Evolutionary conservation across 2,113 vertebrate species (phyloP).

Genomic region (Merops nubicus): DNA sequence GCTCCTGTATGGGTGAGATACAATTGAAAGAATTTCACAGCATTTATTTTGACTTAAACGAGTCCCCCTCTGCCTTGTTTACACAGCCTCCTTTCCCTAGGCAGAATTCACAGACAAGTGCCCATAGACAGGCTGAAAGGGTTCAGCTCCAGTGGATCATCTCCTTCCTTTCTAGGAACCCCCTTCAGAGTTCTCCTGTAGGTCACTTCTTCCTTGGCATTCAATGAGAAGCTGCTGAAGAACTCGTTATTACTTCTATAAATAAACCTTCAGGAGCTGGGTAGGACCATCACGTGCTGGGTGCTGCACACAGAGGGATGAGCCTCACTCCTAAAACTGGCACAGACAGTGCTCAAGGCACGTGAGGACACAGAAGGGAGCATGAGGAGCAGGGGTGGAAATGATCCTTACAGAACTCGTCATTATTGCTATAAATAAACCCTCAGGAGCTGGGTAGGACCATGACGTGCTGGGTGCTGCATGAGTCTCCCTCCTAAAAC

Average conservation of each 20-base stretch:
- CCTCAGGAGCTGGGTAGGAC: too few relatives aligned
- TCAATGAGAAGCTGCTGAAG: background rate
- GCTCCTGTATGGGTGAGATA: slow-evolving; percentile 21
- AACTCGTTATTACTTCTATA: background rate
- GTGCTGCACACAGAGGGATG: background rate
- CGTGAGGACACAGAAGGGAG: fast-evolving
- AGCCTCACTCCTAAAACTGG: background rate
- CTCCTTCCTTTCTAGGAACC: slow-evolving; percentile 2
- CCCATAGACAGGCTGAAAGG: background rate
- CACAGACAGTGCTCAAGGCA: fast-evolving
- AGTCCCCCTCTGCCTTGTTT: background rate
- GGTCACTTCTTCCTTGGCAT: background rate
- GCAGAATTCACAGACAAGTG: background rate
- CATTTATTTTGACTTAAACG: slow-evolving; percentile 42
- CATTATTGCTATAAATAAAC: too few relatives aligned
- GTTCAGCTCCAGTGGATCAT: background rate
- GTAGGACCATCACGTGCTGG: background rate
- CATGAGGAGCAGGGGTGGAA: background rate
- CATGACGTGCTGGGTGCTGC: too few relatives aligned
- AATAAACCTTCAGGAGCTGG: background rate
- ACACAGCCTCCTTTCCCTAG: background rate
- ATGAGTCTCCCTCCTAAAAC: background rate
- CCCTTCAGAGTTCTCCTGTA: background rate
- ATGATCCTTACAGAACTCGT: background rate
- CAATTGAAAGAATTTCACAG: slow-evolving; percentile 61